Evolutionary conservation across 2,797 vertebrate species (phyloP).

Genomic region (Bradypodion ventrale): DNA sequence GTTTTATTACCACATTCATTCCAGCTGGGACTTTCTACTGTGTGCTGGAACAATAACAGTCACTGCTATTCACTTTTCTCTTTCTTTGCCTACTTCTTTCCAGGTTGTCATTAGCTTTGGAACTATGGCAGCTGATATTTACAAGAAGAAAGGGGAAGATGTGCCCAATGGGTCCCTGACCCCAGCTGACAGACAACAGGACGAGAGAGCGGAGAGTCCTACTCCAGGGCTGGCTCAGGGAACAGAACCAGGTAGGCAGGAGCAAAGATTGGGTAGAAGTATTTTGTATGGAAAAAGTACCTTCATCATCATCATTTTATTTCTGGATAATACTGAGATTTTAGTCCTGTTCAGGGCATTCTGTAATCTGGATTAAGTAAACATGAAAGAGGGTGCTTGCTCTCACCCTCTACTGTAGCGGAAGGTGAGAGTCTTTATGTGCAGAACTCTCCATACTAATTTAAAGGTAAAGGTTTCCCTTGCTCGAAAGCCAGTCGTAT

Average conservation of each 20-base stretch:
- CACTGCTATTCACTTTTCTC: background rate
- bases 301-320: background rate
- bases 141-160: slow-evolving; percentile 79
- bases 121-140: slow-evolving; percentile 85
- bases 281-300: background rate
- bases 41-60: background rate
- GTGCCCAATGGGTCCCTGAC: slow-evolving; percentile 76
- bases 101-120: slow-evolving; percentile 53
- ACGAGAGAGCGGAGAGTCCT: slow-evolving; percentile 88
- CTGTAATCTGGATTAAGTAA: no score
- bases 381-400: no score
- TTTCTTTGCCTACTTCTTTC: background rate
- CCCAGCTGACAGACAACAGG: slow-evolving; percentile 77
- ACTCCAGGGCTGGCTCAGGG: slow-evolving; percentile 91
- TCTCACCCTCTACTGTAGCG: no score
- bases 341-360: no score
- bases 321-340: background rate
- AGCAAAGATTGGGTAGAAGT: background rate
- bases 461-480: no score
- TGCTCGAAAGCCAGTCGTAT: no score
- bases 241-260: slow-evolving; percentile 88
- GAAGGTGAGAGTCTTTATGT: no score
- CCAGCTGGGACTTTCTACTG: background rate
- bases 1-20: background rate
- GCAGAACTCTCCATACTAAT: no score